A percentile compares a stretch with the other conserved stretches of the same genome.
Conservation (phyloP, 2,888 invertebrate genomes). For the Leptinotarsa tumamoca region DNA sequence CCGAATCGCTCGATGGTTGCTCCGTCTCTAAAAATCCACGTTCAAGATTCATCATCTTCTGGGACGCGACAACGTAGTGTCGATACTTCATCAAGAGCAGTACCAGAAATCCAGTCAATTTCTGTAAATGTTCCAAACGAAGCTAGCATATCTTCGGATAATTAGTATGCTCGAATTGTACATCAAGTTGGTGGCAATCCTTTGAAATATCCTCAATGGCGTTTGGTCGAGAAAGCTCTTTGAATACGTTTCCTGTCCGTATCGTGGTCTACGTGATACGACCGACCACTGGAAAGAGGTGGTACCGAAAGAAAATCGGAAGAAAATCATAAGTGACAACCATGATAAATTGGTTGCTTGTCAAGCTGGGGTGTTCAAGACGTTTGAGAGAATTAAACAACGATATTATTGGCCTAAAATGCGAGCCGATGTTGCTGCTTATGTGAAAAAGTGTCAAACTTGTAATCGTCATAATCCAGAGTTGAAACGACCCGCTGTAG, state of each 20-base stretch:
- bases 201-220: conserved; percentile 43
- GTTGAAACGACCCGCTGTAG: conserved; percentile 15
- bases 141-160: conserved; percentile 22
- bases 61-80: conserved; percentile 38
- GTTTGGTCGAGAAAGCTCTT: conserved; percentile 39
- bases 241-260: conserved; percentile 38
- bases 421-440: conserved; percentile 16
- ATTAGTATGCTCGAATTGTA: conserved; percentile 45
- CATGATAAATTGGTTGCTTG: conserved; percentile 39
- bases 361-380: conserved; percentile 29
- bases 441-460: conserved; percentile 24
- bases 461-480: conserved; percentile 17
- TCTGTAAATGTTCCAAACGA: neutral
- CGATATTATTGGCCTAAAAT: conserved; percentile 32
- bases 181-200: conserved; percentile 34
- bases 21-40: conserved; percentile 41
- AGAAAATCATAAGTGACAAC: conserved; percentile 20
- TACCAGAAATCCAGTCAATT: conserved; percentile 21
- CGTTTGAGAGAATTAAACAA: conserved; percentile 6
- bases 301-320: conserved; percentile 37
- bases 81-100: conserved; percentile 34
- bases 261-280: conserved; percentile 34
- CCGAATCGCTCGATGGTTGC: conserved; percentile 26
- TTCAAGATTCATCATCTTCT: conserved; percentile 42
- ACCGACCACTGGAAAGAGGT: conserved; percentile 43